These are phyloP conservation scores for Heliothis subflexa DNA, from an alignment of 1,140 invertebrate species.

Conservation along the genomic window DNA sequence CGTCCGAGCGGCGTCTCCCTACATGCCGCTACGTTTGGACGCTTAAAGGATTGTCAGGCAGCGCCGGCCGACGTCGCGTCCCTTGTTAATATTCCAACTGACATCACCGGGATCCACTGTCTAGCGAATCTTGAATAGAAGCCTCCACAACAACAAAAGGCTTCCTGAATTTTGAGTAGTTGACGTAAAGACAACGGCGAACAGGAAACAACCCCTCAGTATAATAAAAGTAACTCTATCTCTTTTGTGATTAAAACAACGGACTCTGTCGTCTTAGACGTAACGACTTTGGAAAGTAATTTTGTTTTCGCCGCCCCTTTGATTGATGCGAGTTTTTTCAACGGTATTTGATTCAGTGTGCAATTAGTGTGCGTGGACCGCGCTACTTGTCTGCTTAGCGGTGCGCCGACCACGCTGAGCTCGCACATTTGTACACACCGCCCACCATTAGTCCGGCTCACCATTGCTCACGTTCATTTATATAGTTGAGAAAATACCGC, in stretches of 20 bases:
- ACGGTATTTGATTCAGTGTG: conserved; percentile 45
- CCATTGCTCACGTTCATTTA: conserved; percentile 50
- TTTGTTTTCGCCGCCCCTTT: conserved; percentile 47
- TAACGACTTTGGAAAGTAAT: conserved; percentile 49
- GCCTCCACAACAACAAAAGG: conserved; percentile 57
- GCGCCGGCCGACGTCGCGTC: conserved; percentile 55
- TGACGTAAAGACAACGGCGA: conserved; percentile 56
- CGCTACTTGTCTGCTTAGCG: conserved; percentile 57
- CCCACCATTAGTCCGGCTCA: conserved; percentile 52
- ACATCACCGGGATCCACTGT: conserved; percentile 61
- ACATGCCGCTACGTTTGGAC: conserved; percentile 48
- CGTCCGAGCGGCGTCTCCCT: conserved; percentile 36
- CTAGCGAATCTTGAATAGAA: conserved; percentile 66
- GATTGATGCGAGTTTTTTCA: conserved; percentile 45
- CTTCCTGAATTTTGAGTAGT: conserved; percentile 62
- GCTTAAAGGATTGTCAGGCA: conserved; percentile 62
- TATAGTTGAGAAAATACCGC: conserved; percentile 47
- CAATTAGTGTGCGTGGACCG: conserved; percentile 57
- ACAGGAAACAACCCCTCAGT: conserved; percentile 49
- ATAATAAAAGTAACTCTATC: conserved; percentile 59
- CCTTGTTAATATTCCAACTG: conserved; percentile 69
- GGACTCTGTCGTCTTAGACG: conserved; percentile 31
- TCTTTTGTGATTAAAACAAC: conserved; percentile 57
- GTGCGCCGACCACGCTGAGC: conserved; percentile 46
- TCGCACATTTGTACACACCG: conserved; percentile 46